These are phyloP conservation scores for Subacronicta megacephala DNA, from an alignment of 2,888 invertebrate genomes.

Conservation along the genomic window DNA sequence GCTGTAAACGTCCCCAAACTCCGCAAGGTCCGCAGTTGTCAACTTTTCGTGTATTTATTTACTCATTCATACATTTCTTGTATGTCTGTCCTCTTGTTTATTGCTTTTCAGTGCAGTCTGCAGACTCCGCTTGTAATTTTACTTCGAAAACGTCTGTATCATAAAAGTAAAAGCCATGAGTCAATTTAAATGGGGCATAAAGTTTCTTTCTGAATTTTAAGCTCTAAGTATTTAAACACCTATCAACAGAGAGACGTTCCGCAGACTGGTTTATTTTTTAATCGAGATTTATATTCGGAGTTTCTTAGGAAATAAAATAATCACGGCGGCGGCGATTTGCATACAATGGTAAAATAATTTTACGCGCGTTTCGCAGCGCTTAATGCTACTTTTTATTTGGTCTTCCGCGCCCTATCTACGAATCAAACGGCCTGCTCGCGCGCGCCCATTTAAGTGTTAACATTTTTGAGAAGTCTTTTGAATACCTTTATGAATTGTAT, in stretches of 20 bases:
- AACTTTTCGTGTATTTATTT: conserved; percentile 79
- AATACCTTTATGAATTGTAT: conserved; percentile 63
- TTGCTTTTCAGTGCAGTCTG: conserved; percentile 59
- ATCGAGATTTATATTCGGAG: conserved; percentile 86
- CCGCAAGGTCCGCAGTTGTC: conserved; percentile 71
- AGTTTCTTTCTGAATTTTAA: conserved; percentile 50
- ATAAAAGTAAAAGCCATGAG: conserved; percentile 62
- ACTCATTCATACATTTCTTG: conserved; percentile 80
- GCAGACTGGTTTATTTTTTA: conserved; percentile 80
- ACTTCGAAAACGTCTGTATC: conserved; percentile 62
- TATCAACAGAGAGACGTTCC: conserved; percentile 76
- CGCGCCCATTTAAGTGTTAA: conserved; percentile 85
- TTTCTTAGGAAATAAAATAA: conserved; percentile 89
- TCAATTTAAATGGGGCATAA: conserved; percentile 55
- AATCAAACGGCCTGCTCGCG: conserved; percentile 84
- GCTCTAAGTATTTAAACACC: conserved; percentile 70
- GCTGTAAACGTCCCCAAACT: conserved; percentile 75
- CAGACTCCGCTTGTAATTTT: conserved; percentile 49
- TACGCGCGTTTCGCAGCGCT: conserved; percentile 89
- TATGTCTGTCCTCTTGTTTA: conserved; percentile 71
- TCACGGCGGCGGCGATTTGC: conserved; percentile 87
- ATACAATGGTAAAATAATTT: conserved; percentile 90
- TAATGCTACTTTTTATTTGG: conserved; percentile 89
- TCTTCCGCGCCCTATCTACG: conserved; percentile 88
- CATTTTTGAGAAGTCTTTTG: conserved; percentile 76